Evolutionary conservation across 2,888 invertebrate species (phyloP), one percentile per base, ranked within the genome.

Genomic region (Magallana nippona): DNA sequence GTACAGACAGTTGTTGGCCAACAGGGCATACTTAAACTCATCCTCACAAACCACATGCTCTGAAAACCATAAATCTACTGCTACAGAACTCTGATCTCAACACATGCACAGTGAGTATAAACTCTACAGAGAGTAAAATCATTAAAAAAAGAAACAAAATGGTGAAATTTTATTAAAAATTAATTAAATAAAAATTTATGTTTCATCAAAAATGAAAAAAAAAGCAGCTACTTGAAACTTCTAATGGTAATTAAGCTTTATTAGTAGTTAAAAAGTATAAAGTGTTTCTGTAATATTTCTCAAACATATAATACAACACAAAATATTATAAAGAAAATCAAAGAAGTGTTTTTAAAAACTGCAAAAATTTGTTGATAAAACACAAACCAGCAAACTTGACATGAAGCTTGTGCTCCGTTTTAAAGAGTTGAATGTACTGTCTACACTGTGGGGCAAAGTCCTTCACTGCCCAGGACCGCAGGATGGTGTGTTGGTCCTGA

Each of bases 41-140:
- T 99, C 99, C 94, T 99, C 99, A 94, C 99, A 99, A 56, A 99
- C 99, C 19, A 99, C 98, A 94, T 98, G 98, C 94, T 99, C 98
- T 94, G 88, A 13, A 88, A 86, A 71, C 32, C 71, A 71, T 8
- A 44, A 71, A 71, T 71, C 71, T 71, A 71, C 27, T 22, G 71
- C 71, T 71, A 71, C 71, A 71, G 27, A 71, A 71, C 71, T 63
- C 63, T 27, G 32, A 5, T 3, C 8, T 27, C 27, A 71, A 10
- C 15, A 27, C 71, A 32, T 71, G 71, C 71, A 71, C 32, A 27
- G 15, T 44, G 13, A 19, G n/a, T 19, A 13, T 13, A 27, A 63
- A 19, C 19, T 63, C 22, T 32, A 44, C 17, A 17, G 15, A 17
- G 1, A 55, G 11, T 55, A 55, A 5, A 17, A 55, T 55, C 27